Evolutionary conservation across 1,140 invertebrate species (phyloP), one percentile per base, ranked within the genome.

Genomic region (Dendroctonus valens): DNA sequence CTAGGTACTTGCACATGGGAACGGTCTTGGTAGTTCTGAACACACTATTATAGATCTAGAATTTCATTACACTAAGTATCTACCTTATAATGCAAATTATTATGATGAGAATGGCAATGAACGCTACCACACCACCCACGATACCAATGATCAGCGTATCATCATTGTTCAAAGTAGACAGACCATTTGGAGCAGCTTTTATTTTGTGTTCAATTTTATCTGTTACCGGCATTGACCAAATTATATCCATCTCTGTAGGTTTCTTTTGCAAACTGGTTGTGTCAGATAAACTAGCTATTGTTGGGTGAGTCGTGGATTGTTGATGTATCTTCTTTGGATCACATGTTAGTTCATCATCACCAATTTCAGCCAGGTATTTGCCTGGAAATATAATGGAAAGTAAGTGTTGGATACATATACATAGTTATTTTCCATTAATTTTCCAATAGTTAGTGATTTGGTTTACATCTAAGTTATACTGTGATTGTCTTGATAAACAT

Each of bases 121-220:
- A 93, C 2, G 89, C 91, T 9, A 96, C 91, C 0, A 96, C 92
- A 11, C 92, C 92, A 2, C 91, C 92, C 0, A 95, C 92, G 69
- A 96, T 94, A 5, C 92, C 92, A 58, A 96, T 94, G 53, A 96
- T 95, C 0, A 96, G 77, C 3, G 92, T 94, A 71, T 96, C 93
- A 72, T 96, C 93, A 68, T 93, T 94, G 50, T 85, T 88, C 0
- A 90, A 82, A 4, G 85, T 82, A 7, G 84, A 83, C 64, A 82
- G 76, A 59, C 81, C 83, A 14, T 84, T 82, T 2, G 84, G 79
- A 2, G 85, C 82, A 8, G 81, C 80, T 15, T 81, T 84, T 59
- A 78, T 79, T 12, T 82, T 81, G 3, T 75, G 75, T 70, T 80
- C 79, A 38, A 78, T 76, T 68, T 84, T 84, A 52, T 81, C 73